A percentile compares a stretch with the other conserved stretches of the same genome.
Evolutionary conservation across 2,797 vertebrate species (phyloP).

Genomic region (Labroides dimidiatus): DNA sequence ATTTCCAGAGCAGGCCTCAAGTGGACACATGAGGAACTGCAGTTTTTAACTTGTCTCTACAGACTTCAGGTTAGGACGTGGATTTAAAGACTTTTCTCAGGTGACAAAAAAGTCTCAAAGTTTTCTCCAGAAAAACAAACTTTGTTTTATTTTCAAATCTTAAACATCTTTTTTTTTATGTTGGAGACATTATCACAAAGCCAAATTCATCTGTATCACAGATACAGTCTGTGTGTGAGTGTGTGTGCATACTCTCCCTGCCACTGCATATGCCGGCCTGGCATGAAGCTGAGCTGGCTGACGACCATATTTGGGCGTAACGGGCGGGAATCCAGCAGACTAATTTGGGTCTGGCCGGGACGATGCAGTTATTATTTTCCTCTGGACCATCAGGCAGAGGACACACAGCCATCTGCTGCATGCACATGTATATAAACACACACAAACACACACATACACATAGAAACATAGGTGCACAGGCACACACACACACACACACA

Average conservation of each 20-base stretch:
- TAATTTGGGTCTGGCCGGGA: slow-evolving; percentile 88
- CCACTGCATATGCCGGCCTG: slow-evolving; percentile 94
- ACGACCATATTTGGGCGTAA: slow-evolving; percentile 76
- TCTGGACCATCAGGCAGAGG: slow-evolving; percentile 96
- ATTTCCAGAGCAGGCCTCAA: too few relatives aligned
- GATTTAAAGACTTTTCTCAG: too few relatives aligned
- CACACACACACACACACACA: too few relatives aligned
- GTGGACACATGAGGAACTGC: too few relatives aligned
- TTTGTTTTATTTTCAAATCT: too few relatives aligned
- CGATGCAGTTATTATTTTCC: slow-evolving; percentile 99
- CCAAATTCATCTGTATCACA: too few relatives aligned
- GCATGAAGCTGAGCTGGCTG: slow-evolving; percentile 87
- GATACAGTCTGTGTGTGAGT: slow-evolving; percentile 31
- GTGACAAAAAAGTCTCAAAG: too few relatives aligned
- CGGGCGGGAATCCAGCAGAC: slow-evolving; percentile 92
- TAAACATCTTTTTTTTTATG: too few relatives aligned
- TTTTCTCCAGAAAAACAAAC: too few relatives aligned
- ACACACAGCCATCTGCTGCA: slow-evolving; percentile 98
- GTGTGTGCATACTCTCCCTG: slow-evolving; percentile 75
- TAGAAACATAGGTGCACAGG: background rate
- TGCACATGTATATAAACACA: slow-evolving; percentile 79
- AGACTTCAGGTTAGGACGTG: too few relatives aligned
- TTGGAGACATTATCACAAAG: too few relatives aligned
- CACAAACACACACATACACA: slow-evolving; percentile 85
- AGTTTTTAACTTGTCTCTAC: too few relatives aligned